phyloP scores from a whole-genome alignment of 2,797 vertebrate species.

The Tokudaia tokunoshimensis region DNA sequence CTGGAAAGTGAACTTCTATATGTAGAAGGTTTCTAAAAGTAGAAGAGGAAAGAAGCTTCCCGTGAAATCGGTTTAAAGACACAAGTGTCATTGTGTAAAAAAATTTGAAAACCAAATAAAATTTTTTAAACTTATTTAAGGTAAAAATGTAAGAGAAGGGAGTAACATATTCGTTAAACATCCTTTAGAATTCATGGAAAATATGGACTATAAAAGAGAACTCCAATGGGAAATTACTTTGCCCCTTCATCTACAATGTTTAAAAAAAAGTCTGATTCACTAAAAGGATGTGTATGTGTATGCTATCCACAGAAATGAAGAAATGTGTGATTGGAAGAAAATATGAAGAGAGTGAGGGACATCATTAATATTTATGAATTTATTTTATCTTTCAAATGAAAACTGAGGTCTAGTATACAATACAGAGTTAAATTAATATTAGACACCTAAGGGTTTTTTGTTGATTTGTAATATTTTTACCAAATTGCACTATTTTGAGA shows the following conservation, averaged over 20 bases:
- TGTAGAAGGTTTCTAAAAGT: not conserved
- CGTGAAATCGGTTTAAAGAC: not conserved
- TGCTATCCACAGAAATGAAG: not conserved
- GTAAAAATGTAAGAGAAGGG: not conserved
- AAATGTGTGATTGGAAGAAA: not conserved
- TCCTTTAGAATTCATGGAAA: not conserved
- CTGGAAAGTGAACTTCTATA: not conserved
- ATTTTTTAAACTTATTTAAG: not conserved
- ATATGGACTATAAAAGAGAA: not conserved
- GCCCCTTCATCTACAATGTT: not conserved
- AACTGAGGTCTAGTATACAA: not conserved
- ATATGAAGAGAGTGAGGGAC: not conserved
- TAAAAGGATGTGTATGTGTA: not conserved
- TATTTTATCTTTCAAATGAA: not conserved
- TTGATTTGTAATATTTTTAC: not conserved
- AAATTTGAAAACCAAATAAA: not conserved
- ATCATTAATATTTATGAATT: not conserved
- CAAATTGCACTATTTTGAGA: not conserved
- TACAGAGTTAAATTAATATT: not conserved
- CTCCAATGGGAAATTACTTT: not conserved
- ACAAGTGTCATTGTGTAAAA: not conserved
- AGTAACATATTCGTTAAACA: not conserved
- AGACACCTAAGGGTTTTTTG: too few species aligned
- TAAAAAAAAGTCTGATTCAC: not conserved
- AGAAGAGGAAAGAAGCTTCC: not conserved